Conservation (phyloP, 2,888 invertebrate species). For the Pocota personata region DNA sequence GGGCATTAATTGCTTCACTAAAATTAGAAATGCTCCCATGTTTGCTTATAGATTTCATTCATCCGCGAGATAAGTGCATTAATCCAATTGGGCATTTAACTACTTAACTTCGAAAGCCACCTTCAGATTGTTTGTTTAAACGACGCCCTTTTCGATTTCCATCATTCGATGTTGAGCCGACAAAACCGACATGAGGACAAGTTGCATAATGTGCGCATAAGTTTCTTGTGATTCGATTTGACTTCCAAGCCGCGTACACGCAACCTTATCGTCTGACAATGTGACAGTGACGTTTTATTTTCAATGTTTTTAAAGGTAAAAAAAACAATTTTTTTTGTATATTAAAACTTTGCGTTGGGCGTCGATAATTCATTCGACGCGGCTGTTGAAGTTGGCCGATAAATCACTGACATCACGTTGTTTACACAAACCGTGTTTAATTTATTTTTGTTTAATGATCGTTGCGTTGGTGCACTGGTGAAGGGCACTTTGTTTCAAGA, state of each 20-base stretch:
- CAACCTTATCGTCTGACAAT: conserved; percentile 5
- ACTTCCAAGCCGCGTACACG: not conserved
- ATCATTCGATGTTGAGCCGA: not conserved
- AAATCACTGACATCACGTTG: conserved; percentile 19
- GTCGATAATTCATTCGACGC: conserved; percentile 5
- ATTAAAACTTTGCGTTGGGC: not conserved
- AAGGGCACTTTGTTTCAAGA: conserved; percentile 9
- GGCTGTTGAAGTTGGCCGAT: not conserved
- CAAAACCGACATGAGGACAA: not conserved
- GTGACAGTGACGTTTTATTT: not conserved
- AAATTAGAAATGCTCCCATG: not conserved
- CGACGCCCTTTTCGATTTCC: not conserved
- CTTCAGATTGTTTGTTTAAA: not conserved
- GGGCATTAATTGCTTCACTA: not conserved
- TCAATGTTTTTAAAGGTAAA: not conserved
- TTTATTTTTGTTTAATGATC: conserved; percentile 1
- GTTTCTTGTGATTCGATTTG: not conserved
- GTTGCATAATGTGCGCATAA: conserved; percentile 1
- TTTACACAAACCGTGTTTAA: not conserved
- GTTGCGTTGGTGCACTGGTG: not conserved
- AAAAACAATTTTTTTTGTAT: not conserved
- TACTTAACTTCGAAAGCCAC: not conserved
- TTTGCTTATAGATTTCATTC: not conserved
- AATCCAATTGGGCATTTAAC: conserved; percentile 15
- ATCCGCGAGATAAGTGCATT: conserved; percentile 6